A percentile compares a stretch with the other conserved stretches of the same genome.
Evolutionary conservation across 64 coral and sea anemone species (phyloP).

Genomic region (Platygyra sinensis): DNA sequence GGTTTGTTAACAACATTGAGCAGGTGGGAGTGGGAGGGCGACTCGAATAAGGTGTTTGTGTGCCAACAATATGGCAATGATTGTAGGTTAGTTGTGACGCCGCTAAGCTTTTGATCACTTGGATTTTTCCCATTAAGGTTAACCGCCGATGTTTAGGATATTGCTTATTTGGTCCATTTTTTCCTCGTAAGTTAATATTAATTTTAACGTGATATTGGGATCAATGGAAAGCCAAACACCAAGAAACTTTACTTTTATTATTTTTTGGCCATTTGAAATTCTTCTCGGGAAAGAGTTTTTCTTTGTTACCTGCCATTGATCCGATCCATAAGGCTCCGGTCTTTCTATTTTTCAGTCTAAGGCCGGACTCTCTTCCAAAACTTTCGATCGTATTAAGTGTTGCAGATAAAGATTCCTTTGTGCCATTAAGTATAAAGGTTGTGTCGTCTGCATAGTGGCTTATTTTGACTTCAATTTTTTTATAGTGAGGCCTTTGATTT

Average conservation of each 20-base stretch:
- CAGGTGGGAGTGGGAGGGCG: no score
- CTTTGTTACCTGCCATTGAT: background rate
- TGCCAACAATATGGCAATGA: no score
- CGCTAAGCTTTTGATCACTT: background rate
- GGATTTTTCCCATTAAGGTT: background rate
- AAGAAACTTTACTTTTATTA: slow-evolving; percentile 24
- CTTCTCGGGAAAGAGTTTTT: background rate
- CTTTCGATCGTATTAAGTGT: background rate
- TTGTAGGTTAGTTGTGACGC: background rate
- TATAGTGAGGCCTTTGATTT: no score
- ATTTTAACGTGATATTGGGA: slow-evolving; percentile 1
- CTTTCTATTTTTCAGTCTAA: background rate
- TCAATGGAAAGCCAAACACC: slow-evolving; percentile 39
- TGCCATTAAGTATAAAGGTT: background rate
- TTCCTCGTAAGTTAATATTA: slow-evolving; percentile 22
- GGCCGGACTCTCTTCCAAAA: background rate
- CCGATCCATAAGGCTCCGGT: slow-evolving; percentile 43
- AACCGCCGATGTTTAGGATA: background rate
- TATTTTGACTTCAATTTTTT: no score
- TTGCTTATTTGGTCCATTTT: slow-evolving; percentile 17
- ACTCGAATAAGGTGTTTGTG: no score
- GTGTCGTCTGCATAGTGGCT: no score
- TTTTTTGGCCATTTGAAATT: slow-evolving; percentile 51
- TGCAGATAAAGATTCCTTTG: background rate
- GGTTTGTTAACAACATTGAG: no score